Conservation (phyloP, 1,140 invertebrate genomes). For the Megathymus violae region DNA sequence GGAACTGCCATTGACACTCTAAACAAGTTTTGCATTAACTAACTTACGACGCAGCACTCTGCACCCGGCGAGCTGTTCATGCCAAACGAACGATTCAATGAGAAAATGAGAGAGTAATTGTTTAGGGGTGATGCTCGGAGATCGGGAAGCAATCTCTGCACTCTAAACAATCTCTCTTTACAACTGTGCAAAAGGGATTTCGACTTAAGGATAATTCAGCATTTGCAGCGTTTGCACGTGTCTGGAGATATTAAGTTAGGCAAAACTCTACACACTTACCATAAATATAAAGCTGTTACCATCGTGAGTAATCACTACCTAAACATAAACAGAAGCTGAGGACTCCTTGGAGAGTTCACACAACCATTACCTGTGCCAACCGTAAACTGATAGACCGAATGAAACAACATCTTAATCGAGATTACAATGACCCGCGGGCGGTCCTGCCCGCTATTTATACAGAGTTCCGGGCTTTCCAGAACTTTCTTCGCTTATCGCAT, state of each 20-base stretch:
- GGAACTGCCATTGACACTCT: constrained; percentile 49
- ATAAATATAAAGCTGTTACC: too few species aligned
- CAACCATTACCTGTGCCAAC: too few species aligned
- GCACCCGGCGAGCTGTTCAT: constrained; percentile 38
- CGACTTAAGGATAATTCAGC: not conserved
- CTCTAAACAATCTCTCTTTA: not conserved
- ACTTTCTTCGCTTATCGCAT: too few species aligned
- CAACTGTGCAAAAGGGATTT: constrained; percentile 4
- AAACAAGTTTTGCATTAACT: constrained; percentile 49
- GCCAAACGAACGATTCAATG: constrained; percentile 47
- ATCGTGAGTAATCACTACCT: too few species aligned
- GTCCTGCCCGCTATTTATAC: too few species aligned
- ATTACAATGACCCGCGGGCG: too few species aligned
- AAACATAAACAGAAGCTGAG: too few species aligned
- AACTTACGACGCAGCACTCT: constrained; percentile 22
- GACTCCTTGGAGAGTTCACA: too few species aligned
- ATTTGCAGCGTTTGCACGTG: not conserved
- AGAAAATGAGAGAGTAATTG: constrained; percentile 52
- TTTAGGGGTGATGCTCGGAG: constrained; percentile 17
- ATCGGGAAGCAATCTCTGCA: not conserved
- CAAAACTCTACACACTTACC: too few species aligned
- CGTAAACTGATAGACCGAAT: too few species aligned
- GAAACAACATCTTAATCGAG: too few species aligned
- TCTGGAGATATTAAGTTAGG: not conserved
- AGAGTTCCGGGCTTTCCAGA: too few species aligned